Percentiles rank a stretch among this genome's conserved stretches.
These are phyloP conservation scores for Danionella cerebrum DNA, from an alignment of 2,113 vertebrate genomes.

Conservation along the genomic window DNA sequence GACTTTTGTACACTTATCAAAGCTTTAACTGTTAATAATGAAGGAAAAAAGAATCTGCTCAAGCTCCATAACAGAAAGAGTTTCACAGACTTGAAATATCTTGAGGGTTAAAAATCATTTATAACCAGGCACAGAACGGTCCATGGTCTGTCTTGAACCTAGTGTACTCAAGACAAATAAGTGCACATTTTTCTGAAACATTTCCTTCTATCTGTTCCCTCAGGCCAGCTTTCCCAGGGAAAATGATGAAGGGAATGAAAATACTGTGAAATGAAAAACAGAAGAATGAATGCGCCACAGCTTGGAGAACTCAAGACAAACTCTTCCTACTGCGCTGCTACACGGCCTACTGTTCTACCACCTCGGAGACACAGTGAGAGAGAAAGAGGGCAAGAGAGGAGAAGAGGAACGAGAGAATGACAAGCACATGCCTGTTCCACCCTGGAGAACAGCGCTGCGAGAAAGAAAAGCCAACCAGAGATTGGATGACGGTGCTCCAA, in stretches of 20 bases:
- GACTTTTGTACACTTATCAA: no score
- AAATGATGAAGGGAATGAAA: conserved; percentile 2
- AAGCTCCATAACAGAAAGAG: no score
- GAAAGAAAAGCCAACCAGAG: conserved; percentile 2
- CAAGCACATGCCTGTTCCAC: neutral
- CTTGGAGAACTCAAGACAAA: neutral
- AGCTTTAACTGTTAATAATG: no score
- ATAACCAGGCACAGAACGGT: neutral
- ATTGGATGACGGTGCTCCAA: conserved; percentile 31
- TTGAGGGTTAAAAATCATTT: no score
- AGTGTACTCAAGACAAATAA: neutral
- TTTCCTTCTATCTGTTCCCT: neutral
- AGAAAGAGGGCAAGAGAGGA: conserved; percentile 2
- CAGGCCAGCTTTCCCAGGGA: conserved; percentile 14
- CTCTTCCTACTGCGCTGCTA: conserved; percentile 21
- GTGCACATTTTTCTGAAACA: neutral
- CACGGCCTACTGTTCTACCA: conserved; percentile 17
- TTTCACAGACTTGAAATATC: no score
- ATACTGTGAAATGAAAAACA: conserved; percentile 1
- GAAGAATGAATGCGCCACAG: neutral
- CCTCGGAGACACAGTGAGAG: conserved; percentile 10
- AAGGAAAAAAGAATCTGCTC: no score
- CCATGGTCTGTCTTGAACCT: neutral
- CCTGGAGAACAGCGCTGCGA: neutral
- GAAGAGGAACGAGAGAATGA: neutral